These are phyloP conservation scores for Drosophila saltans DNA, from an alignment of 1,140 invertebrate species.

Conservation along the genomic window DNA sequence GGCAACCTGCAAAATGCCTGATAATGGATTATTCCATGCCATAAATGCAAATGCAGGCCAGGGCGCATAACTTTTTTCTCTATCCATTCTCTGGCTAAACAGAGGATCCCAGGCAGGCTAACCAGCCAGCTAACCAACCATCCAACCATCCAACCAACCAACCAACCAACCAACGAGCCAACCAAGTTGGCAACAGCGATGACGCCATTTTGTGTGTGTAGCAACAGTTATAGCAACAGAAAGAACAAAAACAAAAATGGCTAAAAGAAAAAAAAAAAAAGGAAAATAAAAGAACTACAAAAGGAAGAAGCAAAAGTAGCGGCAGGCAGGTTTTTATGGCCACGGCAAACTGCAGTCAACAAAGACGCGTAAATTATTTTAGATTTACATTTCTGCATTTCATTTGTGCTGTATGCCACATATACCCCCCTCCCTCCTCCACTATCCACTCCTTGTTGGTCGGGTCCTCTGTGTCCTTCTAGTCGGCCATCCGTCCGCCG, in stretches of 20 bases:
- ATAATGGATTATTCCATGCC: conserved; percentile 81
- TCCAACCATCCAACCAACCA: conserved; percentile 28
- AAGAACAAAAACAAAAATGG: conserved; percentile 47
- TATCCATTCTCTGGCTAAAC: conserved; percentile 3
- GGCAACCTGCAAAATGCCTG: conserved; percentile 80
- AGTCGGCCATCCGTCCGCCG: conserved; percentile 36
- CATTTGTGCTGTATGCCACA: conserved; percentile 61
- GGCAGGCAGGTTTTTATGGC: conserved; percentile 74
- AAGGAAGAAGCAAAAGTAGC: conserved; percentile 22
- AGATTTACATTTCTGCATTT: conserved; percentile 82
- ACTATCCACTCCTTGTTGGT: background rate
- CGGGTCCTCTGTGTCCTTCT: conserved; percentile 7
- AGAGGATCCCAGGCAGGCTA: conserved; percentile 3
- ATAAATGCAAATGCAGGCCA: conserved; percentile 76
- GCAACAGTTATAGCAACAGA: conserved; percentile 67
- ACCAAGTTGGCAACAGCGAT: conserved; percentile 33
- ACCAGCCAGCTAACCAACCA: conserved; percentile 25
- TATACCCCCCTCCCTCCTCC: background rate
- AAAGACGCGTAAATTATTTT: conserved; percentile 82
- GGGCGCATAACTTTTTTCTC: conserved; percentile 32
- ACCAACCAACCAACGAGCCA: conserved; percentile 27
- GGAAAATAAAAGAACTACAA: conserved; percentile 31
- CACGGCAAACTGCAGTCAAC: conserved; percentile 75
- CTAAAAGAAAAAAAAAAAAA: conserved; percentile 53
- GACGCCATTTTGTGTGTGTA: conserved; percentile 73